Conservation (phyloP, 2,113 vertebrate species). For the Ornithorhynchus anatinus region DNA sequence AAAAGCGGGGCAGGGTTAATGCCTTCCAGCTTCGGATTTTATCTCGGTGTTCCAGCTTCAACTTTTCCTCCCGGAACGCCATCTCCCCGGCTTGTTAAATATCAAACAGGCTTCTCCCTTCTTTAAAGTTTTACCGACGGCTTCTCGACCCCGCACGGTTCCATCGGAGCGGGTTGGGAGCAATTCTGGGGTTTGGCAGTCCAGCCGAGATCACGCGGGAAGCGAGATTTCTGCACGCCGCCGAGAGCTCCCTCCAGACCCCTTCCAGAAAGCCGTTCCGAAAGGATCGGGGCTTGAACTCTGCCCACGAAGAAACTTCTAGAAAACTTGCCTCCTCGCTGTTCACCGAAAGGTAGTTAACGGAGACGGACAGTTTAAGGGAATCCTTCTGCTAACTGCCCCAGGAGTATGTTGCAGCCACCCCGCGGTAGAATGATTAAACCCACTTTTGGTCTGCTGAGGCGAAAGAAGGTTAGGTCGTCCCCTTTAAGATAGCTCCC, state of each 20-base stretch:
- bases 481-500: slow-evolving; percentile 44
- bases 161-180: neutral
- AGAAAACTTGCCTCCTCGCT: slow-evolving; percentile 72
- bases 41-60: neutral
- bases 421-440: slow-evolving; percentile 52
- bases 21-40: slow-evolving; percentile 33
- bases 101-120: neutral
- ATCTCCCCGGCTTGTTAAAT: neutral
- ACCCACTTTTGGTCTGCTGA: slow-evolving; percentile 58
- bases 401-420: slow-evolving; percentile 54
- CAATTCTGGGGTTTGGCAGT: slow-evolving; percentile 9
- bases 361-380: slow-evolving; percentile 68
- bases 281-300: slow-evolving; percentile 34
- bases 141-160: slow-evolving; percentile 3
- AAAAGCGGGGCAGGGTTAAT: slow-evolving; percentile 14
- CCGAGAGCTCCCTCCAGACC: too few relatives aligned
- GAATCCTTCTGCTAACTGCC: slow-evolving; percentile 67
- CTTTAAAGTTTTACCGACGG: slow-evolving; percentile 3
- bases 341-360: slow-evolving; percentile 66
- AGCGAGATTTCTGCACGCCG: too few relatives aligned
- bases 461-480: slow-evolving; percentile 46
- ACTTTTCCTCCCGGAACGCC: slow-evolving; percentile 11
- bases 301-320: slow-evolving; percentile 56
- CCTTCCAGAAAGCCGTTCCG: too few relatives aligned
- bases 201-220: neutral